These are phyloP conservation scores for Anneissia japonica DNA, from an alignment of 35 echinoderm and acorn worm species.

Conservation along the genomic window DNA sequence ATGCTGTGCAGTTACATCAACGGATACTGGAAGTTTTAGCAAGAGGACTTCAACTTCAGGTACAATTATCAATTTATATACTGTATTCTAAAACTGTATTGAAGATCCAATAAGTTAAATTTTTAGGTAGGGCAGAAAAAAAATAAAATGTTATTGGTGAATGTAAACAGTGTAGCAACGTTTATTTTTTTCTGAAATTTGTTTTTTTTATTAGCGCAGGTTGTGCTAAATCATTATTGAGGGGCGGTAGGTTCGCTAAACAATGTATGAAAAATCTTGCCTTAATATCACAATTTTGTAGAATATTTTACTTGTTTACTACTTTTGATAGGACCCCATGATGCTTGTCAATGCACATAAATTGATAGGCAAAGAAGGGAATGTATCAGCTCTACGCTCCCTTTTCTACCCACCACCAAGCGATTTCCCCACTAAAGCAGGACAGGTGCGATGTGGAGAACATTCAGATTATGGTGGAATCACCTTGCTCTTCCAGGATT, in stretches of 20 bases:
- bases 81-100: not conserved
- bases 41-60: conserved; percentile 53
- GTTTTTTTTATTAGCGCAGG: no score
- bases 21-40: conserved; percentile 75
- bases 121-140: no score
- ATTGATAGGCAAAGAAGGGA: not conserved
- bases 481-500: conserved; percentile 83
- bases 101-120: not conserved
- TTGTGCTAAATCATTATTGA: no score
- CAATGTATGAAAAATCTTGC: not conserved
- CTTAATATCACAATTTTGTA: no score
- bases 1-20: conserved; percentile 16
- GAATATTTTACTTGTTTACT: not conserved
- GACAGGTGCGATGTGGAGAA: conserved; percentile 83
- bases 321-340: conserved; percentile 41
- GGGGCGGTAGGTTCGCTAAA: no score
- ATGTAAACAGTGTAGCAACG: no score
- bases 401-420: conserved; percentile 58
- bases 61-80: conserved; percentile 8
- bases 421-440: conserved; percentile 29
- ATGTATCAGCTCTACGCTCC: conserved; percentile 46
- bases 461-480: conserved; percentile 86
- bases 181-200: no score
- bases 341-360: conserved; percentile 60
- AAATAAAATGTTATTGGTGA: no score